These are phyloP conservation scores for Carassius carassius DNA, from an alignment of 2,113 vertebrate genomes.

Conservation along the genomic window DNA sequence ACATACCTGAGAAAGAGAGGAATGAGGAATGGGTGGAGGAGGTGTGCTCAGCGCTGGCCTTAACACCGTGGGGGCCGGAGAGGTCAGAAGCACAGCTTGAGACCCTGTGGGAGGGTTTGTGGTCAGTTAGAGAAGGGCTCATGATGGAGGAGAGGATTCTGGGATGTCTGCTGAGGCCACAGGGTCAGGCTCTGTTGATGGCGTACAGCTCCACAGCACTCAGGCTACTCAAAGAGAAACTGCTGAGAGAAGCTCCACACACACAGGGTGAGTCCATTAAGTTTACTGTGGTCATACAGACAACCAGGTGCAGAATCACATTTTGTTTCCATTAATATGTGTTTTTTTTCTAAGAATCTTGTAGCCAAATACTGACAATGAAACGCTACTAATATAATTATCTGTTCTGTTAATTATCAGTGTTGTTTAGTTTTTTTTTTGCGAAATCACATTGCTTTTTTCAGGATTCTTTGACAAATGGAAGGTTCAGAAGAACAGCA, in stretches of 20 bases:
- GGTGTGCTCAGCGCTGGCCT: constrained; percentile 78
- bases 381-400: background rate
- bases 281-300: background rate
- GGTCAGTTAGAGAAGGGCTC: constrained; percentile 74
- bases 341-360: background rate
- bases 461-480: too few species aligned
- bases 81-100: constrained; percentile 71
- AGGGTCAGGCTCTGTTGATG: constrained; percentile 70
- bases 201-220: constrained; percentile 78
- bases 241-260: constrained; percentile 65
- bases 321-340: background rate
- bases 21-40: constrained; percentile 68
- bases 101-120: constrained; percentile 81
- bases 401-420: background rate
- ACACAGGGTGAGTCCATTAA: constrained; percentile 75
- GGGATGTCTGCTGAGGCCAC: constrained; percentile 81
- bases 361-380: background rate
- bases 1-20: constrained; percentile 57
- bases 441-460: too few species aligned
- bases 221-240: constrained; percentile 78
- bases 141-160: constrained; percentile 85
- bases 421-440: too few species aligned
- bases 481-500: too few species aligned
- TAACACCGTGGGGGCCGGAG: constrained; percentile 76
- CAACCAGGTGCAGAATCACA: background rate